Evolutionary conservation across 2,797 vertebrate species (phyloP).

Genomic region (Valencia hispanica): DNA sequence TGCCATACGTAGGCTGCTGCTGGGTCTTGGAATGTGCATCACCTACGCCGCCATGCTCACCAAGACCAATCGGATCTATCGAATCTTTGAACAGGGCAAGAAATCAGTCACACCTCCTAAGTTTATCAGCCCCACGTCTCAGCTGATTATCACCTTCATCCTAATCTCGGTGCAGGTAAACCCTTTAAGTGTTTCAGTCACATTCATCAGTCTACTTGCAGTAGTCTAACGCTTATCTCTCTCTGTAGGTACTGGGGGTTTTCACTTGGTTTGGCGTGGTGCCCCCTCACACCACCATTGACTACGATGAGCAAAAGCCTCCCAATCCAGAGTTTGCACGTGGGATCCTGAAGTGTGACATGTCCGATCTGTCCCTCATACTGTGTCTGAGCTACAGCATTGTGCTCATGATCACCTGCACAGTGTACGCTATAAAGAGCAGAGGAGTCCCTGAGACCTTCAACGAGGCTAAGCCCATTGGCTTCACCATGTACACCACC

Average conservation of each 20-base stretch:
- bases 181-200: not conserved
- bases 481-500: conserved; percentile 99
- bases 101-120: conserved; percentile 90
- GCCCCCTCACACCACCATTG: conserved; percentile 87
- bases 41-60: conserved; percentile 96
- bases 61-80: conserved; percentile 98
- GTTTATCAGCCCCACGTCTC: conserved; percentile 91
- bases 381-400: conserved; percentile 96
- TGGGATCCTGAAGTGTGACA: conserved; percentile 94
- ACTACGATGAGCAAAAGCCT: conserved; percentile 89
- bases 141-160: conserved; percentile 88
- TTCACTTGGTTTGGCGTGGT: conserved; percentile 86
- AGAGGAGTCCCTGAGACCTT: conserved; percentile 96
- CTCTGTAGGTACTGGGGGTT: conserved; percentile 78
- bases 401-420: conserved; percentile 97
- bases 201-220: not conserved
- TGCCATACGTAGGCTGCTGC: conserved; percentile 84
- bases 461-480: conserved; percentile 98
- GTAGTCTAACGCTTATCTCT: conserved; percentile 15
- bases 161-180: conserved; percentile 85
- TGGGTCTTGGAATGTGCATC: conserved; percentile 96
- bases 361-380: conserved; percentile 96
- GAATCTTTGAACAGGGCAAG: conserved; percentile 98
- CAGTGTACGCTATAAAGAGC: conserved; percentile 97
- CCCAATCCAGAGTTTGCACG: conserved; percentile 88